These are phyloP conservation scores for Maconellicoccus hirsutus DNA, from an alignment of 1,140 invertebrate genomes.

Conservation along the genomic window DNA sequence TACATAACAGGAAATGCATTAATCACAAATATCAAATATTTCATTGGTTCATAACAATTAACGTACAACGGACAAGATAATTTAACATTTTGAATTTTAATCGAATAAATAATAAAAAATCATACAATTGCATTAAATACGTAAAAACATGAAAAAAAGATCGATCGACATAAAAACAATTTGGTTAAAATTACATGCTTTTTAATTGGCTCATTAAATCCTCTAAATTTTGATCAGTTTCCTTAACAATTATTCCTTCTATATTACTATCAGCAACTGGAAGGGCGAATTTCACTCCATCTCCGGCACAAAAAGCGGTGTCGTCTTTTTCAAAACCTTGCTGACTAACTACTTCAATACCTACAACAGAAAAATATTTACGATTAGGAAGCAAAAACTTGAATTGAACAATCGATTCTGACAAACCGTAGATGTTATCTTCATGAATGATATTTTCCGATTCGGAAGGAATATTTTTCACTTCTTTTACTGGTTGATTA, in stretches of 20 bases:
- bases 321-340: constrained; percentile 37
- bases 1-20: background rate
- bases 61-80: no score
- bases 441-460: constrained; percentile 58
- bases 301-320: constrained; percentile 35
- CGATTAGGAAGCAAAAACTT: background rate
- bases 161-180: background rate
- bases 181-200: constrained; percentile 46
- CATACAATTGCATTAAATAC: background rate
- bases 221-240: constrained; percentile 52
- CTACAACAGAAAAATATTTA: background rate
- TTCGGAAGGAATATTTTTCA: constrained; percentile 40
- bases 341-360: constrained; percentile 13
- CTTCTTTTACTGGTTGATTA: constrained; percentile 36
- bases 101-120: background rate
- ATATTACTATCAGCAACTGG: constrained; percentile 40
- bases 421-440: constrained; percentile 83
- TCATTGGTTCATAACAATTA: no score
- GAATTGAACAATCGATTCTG: constrained; percentile 14
- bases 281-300: constrained; percentile 57
- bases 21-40: background rate
- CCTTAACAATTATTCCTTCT: constrained; percentile 32
- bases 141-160: background rate
- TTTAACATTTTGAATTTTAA: background rate
- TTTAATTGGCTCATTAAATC: constrained; percentile 87